Evolutionary conservation across 1,140 invertebrate genomes (phyloP).

Genomic region (Vanessa tameamea): DNA sequence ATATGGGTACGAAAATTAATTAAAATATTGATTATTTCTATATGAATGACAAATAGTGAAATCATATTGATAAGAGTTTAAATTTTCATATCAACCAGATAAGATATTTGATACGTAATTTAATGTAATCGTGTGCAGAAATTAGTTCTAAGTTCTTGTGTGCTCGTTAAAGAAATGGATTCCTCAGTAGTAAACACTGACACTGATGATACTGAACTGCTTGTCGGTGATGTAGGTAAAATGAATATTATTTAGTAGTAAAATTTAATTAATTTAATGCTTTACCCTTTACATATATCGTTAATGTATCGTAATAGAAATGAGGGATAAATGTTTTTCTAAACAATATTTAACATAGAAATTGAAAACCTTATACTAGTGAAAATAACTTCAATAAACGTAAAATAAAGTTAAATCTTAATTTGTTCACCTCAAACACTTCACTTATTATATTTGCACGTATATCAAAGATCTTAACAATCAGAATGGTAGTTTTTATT

Average conservation of each 20-base stretch:
- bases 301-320: too few relatives aligned
- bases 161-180: conserved; percentile 9
- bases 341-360: too few relatives aligned
- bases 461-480: background rate
- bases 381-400: too few relatives aligned
- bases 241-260: background rate
- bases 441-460: background rate
- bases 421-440: too few relatives aligned
- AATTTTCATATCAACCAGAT: conserved; percentile 6
- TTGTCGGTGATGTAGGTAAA: conserved; percentile 48
- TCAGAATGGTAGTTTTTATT: background rate
- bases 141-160: background rate
- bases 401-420: too few relatives aligned
- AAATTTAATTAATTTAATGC: background rate
- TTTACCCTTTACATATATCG: background rate
- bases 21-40: too few relatives aligned
- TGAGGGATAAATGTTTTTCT: too few relatives aligned
- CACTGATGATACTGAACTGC: conserved; percentile 37
- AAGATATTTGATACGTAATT: conserved; percentile 4
- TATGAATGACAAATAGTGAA: background rate
- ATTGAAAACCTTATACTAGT: too few relatives aligned
- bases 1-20: too few relatives aligned
- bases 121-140: background rate
- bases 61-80: background rate
- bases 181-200: conserved; percentile 17